These are phyloP conservation scores for Mus spretus DNA, from an alignment of 2,797 vertebrate species.

Conservation along the genomic window DNA sequence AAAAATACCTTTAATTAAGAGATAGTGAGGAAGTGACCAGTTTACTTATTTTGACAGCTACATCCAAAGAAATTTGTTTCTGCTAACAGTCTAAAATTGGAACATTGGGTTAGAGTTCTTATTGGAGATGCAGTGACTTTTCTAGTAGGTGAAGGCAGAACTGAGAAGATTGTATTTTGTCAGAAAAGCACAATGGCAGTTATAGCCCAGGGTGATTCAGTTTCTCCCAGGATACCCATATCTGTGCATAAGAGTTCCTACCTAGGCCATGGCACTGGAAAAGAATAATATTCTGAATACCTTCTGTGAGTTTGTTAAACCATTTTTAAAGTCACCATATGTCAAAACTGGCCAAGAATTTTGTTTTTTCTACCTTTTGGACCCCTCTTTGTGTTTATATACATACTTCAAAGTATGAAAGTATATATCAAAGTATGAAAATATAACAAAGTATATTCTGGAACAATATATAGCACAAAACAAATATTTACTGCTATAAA, in stretches of 20 bases:
- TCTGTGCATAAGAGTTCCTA: not conserved
- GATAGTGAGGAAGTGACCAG: slow-evolving; percentile 15
- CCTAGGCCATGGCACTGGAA: not conserved
- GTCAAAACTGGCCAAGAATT: not conserved
- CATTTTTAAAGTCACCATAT: not conserved
- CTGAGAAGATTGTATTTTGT: not conserved
- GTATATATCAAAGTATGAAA: too few relatives aligned
- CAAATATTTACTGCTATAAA: slow-evolving; percentile 11
- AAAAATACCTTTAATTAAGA: slow-evolving; percentile 62
- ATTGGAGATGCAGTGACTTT: not conserved
- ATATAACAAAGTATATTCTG: not conserved
- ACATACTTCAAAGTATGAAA: not conserved
- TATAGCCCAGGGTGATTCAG: slow-evolving; percentile 8
- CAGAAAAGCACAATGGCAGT: slow-evolving; percentile 29
- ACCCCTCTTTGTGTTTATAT: not conserved
- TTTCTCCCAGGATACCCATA: not conserved
- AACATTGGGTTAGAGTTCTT: slow-evolving; percentile 14
- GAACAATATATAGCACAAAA: not conserved
- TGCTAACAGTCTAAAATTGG: slow-evolving; percentile 32
- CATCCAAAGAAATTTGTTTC: slow-evolving; percentile 31
- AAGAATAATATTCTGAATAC: not conserved
- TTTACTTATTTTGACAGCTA: slow-evolving; percentile 9
- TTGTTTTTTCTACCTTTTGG: not conserved
- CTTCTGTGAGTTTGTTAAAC: not conserved
- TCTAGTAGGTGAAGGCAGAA: slow-evolving; percentile 1